Evolutionary conservation across 1,140 invertebrate species (phyloP).

Genomic region (Aphidius gifuensis): DNA sequence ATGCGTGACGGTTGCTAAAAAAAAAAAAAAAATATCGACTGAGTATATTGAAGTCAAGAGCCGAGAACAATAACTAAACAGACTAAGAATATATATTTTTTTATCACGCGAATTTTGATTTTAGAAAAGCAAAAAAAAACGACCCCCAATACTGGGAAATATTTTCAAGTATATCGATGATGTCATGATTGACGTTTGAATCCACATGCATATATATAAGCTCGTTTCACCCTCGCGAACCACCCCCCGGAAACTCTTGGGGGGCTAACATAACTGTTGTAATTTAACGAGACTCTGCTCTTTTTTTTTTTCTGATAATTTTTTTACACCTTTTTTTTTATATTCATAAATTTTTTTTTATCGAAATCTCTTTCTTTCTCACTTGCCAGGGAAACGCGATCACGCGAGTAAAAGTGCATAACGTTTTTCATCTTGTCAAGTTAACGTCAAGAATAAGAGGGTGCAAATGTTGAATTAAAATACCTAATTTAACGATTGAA

Average conservation of each 20-base stretch:
- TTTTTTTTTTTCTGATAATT: constrained; percentile 11
- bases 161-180: constrained; percentile 16
- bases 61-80: constrained; percentile 29
- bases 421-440: neutral
- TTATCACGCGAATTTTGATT: neutral
- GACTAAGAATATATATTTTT: constrained; percentile 27
- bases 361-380: too few relatives aligned
- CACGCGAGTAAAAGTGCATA: neutral
- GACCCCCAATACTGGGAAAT: constrained; percentile 8
- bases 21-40: constrained; percentile 26
- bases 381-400: neutral
- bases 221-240: constrained; percentile 20
- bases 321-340: neutral
- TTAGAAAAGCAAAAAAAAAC: constrained; percentile 4
- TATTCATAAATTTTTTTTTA: constrained; percentile 4
- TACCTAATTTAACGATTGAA: neutral
- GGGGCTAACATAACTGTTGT: constrained; percentile 33
- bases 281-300: constrained; percentile 38
- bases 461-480: constrained; percentile 11
- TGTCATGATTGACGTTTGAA: constrained; percentile 38
- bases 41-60: constrained; percentile 32
- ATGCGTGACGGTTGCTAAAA: constrained; percentile 40
- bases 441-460: constrained; percentile 11
- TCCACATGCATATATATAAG: constrained; percentile 31
- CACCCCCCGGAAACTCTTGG: constrained; percentile 21